Base-by-base conservation (phyloP, 2,888 invertebrate genomes). In the Lissocephala sabroskyi region DNA sequence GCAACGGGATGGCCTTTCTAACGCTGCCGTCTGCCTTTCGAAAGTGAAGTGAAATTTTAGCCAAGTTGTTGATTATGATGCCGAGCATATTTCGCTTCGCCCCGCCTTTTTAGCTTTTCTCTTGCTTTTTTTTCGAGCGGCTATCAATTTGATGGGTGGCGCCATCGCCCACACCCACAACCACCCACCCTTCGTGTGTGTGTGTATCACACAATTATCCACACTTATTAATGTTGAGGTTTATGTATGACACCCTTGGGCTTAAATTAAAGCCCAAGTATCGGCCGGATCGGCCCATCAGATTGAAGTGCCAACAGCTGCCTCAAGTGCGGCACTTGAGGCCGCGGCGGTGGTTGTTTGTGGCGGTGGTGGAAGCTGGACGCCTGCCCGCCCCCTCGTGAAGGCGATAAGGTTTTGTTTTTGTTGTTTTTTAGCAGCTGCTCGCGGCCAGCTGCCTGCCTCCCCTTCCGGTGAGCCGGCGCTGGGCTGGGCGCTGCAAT, bases 181-280 rank as follows among this genome's bases (percentile, higher is more conserved):
- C 7, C 23, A 5, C 23, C 3, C 23, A 5, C 4, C 23, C 14
- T n/a, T n/a, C n/a, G n/a, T n/a, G n/a, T n/a, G n/a, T n/a, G n/a
- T n/a, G n/a, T n/a, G n/a, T n/a, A n/a, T 13, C 11, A 53, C 55
- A 70, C 71, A 65, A 79, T 74, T 79, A 75, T 79, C 65, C 77
- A 77, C 79, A 77, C 79, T 75, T 75, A 77, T 75, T 79, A 75
- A 65, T 74, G 75, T 77, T 79, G 75, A 79, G 77, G 74, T 75
- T 75, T 73, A 39, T 54, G 55, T 76, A 70, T 70, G 77, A 70
- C 74, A 70, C 68, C 68, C 68, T 56, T 55, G 77, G 70, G 68
- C 64, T 55, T 73, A 51, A 75, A 75, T 73, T 78, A 65, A 65
- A 63, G 63, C 48, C 49, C 30, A 17, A 56, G n/a, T n/a, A n/a